These are phyloP conservation scores for Cryptoblepharus egeriae DNA, from an alignment of 2,797 vertebrate genomes.

Conservation along the genomic window DNA sequence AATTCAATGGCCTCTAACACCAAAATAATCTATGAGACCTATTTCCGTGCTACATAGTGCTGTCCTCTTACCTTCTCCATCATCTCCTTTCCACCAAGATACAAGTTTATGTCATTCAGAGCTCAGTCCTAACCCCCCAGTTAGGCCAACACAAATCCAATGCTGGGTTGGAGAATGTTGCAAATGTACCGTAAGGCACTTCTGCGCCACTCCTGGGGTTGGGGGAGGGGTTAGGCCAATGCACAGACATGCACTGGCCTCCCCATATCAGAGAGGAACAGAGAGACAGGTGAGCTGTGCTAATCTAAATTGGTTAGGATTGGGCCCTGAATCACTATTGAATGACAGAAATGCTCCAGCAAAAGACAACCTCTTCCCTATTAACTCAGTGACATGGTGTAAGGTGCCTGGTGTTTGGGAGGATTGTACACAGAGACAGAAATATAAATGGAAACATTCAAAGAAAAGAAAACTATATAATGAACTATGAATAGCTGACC, in stretches of 20 bases:
- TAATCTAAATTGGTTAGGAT: too few relatives aligned
- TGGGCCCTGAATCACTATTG: background rate
- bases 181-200: too few relatives aligned
- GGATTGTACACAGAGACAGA: background rate
- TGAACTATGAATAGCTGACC: slow-evolving; percentile 23
- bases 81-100: background rate
- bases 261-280: too few relatives aligned
- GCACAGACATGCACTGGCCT: too few relatives aligned
- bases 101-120: background rate
- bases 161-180: too few relatives aligned
- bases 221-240: too few relatives aligned
- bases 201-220: too few relatives aligned
- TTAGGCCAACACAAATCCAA: too few relatives aligned
- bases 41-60: background rate
- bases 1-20: background rate
- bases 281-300: too few relatives aligned
- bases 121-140: too few relatives aligned
- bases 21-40: background rate
- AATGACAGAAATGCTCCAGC: background rate
- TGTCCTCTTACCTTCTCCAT: background rate
- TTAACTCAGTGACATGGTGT: background rate
- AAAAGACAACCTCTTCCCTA: background rate
- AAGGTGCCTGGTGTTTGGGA: background rate
- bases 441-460: background rate
- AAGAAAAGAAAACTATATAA: background rate